Evolutionary conservation across 2,113 vertebrate genomes (phyloP).

Genomic region (Tragelaphus buxtoni): DNA sequence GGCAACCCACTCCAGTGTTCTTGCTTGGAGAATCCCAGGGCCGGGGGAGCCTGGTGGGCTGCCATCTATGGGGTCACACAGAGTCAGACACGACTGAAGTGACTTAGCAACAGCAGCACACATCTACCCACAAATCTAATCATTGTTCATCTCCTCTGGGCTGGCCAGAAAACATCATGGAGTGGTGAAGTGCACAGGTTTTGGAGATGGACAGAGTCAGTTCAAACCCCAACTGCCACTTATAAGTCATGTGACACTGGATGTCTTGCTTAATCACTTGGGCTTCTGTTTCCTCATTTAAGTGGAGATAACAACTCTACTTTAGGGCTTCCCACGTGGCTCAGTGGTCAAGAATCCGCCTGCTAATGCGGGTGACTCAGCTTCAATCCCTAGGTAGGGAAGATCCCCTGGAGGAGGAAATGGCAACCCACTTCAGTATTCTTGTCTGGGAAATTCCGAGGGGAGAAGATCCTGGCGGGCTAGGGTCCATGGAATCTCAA

Average conservation of each 20-base stretch:
- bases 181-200: neutral
- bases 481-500: neutral
- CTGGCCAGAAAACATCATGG: neutral
- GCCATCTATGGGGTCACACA: no score
- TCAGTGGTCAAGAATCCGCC: neutral
- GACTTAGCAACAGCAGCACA: no score
- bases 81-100: no score
- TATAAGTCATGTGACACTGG: neutral
- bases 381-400: neutral
- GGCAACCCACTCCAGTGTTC: neutral
- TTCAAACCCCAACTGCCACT: neutral
- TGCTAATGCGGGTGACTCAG: neutral
- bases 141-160: neutral
- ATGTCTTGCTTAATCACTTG: neutral
- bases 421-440: neutral
- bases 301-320: neutral
- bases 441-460: neutral
- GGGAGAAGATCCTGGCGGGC: neutral
- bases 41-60: no score
- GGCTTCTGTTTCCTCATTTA: neutral
- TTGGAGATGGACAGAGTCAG: neutral
- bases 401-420: neutral
- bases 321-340: neutral
- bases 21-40: neutral
- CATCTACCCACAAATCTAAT: neutral